phyloP scores from a whole-genome alignment of 1,140 invertebrate genomes.

The Harpegnathos saltator region DNA sequence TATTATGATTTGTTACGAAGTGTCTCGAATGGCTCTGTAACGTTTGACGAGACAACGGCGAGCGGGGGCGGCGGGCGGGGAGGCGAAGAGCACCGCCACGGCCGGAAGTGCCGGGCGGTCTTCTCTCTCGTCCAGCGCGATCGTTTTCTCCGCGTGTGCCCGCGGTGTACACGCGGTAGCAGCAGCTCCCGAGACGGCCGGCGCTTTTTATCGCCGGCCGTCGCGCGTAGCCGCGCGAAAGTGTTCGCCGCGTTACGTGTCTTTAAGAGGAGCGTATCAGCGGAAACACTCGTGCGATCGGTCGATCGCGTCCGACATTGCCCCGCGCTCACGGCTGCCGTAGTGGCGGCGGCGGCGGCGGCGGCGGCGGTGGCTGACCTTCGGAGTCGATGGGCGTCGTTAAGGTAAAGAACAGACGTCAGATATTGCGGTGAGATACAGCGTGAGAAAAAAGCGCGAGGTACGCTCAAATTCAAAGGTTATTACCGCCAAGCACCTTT shows the following conservation, averaged over 20 bases:
- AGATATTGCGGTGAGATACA: not conserved
- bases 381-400: conserved; percentile 31
- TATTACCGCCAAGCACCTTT: not conserved
- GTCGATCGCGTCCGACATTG: conserved; percentile 14
- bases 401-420: conserved; percentile 33
- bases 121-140: too few species aligned
- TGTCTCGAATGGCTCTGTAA: conserved; percentile 46
- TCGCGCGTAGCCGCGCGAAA: conserved; percentile 16
- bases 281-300: conserved; percentile 9
- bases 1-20: conserved; percentile 56
- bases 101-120: not conserved
- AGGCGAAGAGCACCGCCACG: too few species aligned
- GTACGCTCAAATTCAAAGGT: not conserved
- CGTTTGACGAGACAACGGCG: not conserved
- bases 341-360: too few species aligned
- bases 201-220: not conserved
- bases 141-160: not conserved
- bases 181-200: too few species aligned
- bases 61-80: not conserved
- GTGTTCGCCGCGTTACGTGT: not conserved
- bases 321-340: not conserved
- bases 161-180: not conserved
- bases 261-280: conserved; percentile 17
- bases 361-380: not conserved
- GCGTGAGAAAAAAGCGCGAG: not conserved